A percentile compares a stretch with the other conserved stretches of the same genome.
Evolutionary conservation across 2,888 invertebrate species (phyloP).

Genomic region (Ditula angustiorana): DNA sequence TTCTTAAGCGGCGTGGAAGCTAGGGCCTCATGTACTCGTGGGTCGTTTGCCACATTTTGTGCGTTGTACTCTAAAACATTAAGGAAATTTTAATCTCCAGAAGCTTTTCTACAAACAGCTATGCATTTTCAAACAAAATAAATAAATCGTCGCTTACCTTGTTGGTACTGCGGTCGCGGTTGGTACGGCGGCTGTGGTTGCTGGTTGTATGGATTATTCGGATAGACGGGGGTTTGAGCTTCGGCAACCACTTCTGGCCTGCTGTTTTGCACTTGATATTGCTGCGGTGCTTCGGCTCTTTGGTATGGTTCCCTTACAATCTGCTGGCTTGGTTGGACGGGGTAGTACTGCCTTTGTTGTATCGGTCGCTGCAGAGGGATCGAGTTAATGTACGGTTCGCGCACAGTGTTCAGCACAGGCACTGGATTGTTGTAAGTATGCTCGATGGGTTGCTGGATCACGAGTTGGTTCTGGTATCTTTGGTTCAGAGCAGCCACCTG

Average conservation of each 20-base stretch:
- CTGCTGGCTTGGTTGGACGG: conserved; percentile 6
- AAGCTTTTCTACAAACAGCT: background rate
- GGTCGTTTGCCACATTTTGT: conserved; percentile 23
- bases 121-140: background rate
- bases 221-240: background rate
- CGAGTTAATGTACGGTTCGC: conserved; percentile 17
- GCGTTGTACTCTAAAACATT: conserved; percentile 18
- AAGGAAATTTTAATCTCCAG: conserved; percentile 16
- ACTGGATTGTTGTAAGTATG: conserved; percentile 17
- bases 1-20: conserved; percentile 46
- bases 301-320: conserved; percentile 9
- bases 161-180: background rate
- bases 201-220: background rate
- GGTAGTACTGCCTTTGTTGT: conserved; percentile 19
- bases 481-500: conserved; percentile 15
- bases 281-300: conserved; percentile 6
- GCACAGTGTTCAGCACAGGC: conserved; percentile 25
- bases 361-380: conserved; percentile 12
- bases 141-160: background rate
- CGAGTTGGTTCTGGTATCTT: conserved; percentile 10
- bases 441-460: conserved; percentile 2
- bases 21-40: conserved; percentile 41
- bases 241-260: background rate
- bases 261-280: background rate
- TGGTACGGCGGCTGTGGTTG: conserved; percentile 7